These are phyloP conservation scores for Solen grandis DNA, from an alignment of 1,140 invertebrate species.

Conservation along the genomic window DNA sequence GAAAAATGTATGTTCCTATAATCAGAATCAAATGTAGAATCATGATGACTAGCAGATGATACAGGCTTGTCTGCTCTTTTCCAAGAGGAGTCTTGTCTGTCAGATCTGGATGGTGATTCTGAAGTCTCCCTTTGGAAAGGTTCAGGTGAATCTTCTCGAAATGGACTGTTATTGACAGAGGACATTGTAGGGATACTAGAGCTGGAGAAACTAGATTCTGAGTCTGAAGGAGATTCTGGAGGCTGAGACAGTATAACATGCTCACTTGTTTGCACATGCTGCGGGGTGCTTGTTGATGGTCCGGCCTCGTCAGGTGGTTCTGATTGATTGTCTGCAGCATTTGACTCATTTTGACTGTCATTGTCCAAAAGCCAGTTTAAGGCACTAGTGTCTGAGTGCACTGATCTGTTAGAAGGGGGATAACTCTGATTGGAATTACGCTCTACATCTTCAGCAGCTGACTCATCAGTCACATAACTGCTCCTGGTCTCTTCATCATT, in stretches of 20 bases:
- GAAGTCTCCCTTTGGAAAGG: no score
- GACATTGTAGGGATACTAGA: conserved; percentile 42
- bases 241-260: conserved; percentile 45
- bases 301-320: no score
- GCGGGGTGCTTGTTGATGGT: no score
- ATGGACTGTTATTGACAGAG: conserved; percentile 3
- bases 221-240: conserved; percentile 37
- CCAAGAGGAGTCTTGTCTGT: neutral
- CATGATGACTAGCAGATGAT: neutral
- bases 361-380: neutral
- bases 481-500: no score
- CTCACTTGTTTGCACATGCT: no score
- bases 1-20: neutral
- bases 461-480: no score
- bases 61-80: neutral
- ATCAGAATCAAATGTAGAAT: neutral
- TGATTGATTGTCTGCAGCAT: no score
- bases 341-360: neutral
- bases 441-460: no score
- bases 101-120: no score
- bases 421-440: no score
- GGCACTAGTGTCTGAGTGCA: neutral
- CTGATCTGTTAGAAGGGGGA: neutral
- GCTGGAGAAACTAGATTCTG: conserved; percentile 10
- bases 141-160: no score